Evolutionary conservation across 2,113 vertebrate species (phyloP), one percentile per base, ranked within the genome.

Genomic region (Heteronetta atricapilla): DNA sequence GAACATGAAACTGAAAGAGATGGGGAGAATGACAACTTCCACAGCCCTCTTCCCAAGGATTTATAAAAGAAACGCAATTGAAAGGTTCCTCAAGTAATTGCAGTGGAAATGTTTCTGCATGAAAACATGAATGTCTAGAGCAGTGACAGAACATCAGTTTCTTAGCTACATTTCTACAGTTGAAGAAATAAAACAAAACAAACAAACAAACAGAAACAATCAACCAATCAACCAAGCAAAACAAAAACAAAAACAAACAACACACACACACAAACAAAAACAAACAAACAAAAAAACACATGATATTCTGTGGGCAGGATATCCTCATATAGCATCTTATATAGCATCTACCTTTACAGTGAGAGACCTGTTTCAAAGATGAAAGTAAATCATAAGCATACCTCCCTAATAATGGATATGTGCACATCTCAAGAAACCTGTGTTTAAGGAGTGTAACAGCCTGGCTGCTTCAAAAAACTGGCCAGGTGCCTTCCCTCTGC

Each of bases 301-400:
- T 10, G 10, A 13, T 64, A 46, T 78, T 19, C 52, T 59, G 4
- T 20, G 11, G 20, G 29, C 23, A 78, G 63, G 12, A n/a, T 17
- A 67, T 77, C 33, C 10, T 64, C 1, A 0, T 50, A 33, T 11
- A 82, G 15, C 22, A 69, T 50, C 36, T 73, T 0, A 0, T 46
- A 33, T 14, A 82, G 13, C 25, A 67, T 46, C 36, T 74, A 82
- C 22, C 46, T 66, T 3, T 76, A 75, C 46, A 73, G 48, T 60
- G 64, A 89, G 36, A 26, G 28, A 33, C n/a, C 19, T n/a, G 8
- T 77, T 91, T 90, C 46, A 78, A 55, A 29, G 63, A 14, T 63
- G 25, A 91, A 91, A 62, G 72, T 26, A 60, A 93, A 48, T 3
- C 38, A 68, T 70, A 82, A 79, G 13, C 8, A 38, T 33, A 20